phyloP scores from a whole-genome alignment of 2,113 vertebrate species.

The Syngnathus scovelli region DNA sequence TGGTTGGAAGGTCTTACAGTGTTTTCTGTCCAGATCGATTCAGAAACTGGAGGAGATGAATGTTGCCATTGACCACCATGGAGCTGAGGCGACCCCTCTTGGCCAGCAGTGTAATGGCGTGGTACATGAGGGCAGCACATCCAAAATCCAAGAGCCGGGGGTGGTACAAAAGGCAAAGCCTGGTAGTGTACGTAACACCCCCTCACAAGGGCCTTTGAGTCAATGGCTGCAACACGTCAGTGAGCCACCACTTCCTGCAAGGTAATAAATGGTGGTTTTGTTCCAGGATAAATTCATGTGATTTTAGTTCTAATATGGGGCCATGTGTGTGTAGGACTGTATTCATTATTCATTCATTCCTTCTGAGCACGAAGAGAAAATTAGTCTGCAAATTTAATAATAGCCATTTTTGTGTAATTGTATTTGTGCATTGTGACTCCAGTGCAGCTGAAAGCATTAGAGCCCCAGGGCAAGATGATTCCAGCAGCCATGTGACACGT shows the following conservation, averaged over 20 bases:
- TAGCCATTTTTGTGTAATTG: not conserved
- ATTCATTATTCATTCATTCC: not conserved
- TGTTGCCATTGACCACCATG: slow-evolving; percentile 83
- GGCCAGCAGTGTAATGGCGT: slow-evolving; percentile 79
- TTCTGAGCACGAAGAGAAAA: not conserved
- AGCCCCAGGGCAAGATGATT: slow-evolving; percentile 32
- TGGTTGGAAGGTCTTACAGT: not conserved
- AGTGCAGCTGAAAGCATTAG: slow-evolving; percentile 46
- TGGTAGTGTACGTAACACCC: slow-evolving; percentile 75
- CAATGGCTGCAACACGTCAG: slow-evolving; percentile 75
- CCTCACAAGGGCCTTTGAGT: slow-evolving; percentile 70
- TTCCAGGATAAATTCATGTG: not conserved
- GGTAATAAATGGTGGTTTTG: slow-evolving; percentile 66
- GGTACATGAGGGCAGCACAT: slow-evolving; percentile 26
- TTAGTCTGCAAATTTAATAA: not conserved
- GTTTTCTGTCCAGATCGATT: slow-evolving; percentile 78
- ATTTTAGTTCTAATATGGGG: not conserved
- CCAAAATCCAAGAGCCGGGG: slow-evolving; percentile 56
- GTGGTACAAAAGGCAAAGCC: slow-evolving; percentile 46
- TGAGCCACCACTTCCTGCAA: slow-evolving; percentile 78
- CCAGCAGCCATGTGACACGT: slow-evolving; percentile 28
- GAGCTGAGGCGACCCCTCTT: slow-evolving; percentile 76
- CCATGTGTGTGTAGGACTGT: not conserved
- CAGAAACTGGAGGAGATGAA: slow-evolving; percentile 95
- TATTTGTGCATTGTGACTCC: not conserved